phyloP scores from a whole-genome alignment of 1,140 invertebrate genomes.

The Berghia stephanieae region DNA sequence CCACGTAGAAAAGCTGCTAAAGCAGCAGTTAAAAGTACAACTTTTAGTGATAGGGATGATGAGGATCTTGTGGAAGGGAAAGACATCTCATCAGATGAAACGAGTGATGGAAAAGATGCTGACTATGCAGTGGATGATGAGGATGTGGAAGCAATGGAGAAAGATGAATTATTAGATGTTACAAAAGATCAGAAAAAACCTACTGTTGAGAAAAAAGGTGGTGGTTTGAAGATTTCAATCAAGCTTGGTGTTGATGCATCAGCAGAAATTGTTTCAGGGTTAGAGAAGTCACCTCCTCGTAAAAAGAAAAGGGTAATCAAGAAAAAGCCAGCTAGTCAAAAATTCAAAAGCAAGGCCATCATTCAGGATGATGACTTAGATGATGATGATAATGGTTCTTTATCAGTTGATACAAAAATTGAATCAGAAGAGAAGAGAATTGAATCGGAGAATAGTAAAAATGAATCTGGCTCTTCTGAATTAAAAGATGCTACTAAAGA shows the following conservation, averaged over 20 bases:
- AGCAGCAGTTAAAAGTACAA: neutral
- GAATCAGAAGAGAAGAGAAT: too few species aligned
- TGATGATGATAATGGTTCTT: too few species aligned
- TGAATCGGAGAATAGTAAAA: too few species aligned
- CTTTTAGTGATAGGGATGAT: neutral
- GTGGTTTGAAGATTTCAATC: constrained; percentile 28
- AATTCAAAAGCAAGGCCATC: too few species aligned
- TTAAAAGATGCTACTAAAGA: too few species aligned
- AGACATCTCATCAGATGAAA: neutral
- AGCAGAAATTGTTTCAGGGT: constrained; percentile 31
- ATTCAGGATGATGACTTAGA: too few species aligned
- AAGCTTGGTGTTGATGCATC: constrained; percentile 23
- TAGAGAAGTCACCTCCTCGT: neutral
- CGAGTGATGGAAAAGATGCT: constrained; percentile 16
- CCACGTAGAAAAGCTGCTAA: neutral
- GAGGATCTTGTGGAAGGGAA: constrained; percentile 1
- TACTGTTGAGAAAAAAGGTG: constrained; percentile 2
- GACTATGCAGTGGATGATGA: constrained; percentile 30
- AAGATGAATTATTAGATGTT: constrained; percentile 18
- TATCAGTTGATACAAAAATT: too few species aligned
- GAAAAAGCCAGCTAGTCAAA: too few species aligned
- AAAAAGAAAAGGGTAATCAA: constrained; percentile 20
- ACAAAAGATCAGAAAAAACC: neutral
- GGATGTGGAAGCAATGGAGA: constrained; percentile 10
- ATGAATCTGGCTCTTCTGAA: too few species aligned